Conservation (phyloP, 2,797 vertebrate genomes). For the Mus caroli region DNA sequence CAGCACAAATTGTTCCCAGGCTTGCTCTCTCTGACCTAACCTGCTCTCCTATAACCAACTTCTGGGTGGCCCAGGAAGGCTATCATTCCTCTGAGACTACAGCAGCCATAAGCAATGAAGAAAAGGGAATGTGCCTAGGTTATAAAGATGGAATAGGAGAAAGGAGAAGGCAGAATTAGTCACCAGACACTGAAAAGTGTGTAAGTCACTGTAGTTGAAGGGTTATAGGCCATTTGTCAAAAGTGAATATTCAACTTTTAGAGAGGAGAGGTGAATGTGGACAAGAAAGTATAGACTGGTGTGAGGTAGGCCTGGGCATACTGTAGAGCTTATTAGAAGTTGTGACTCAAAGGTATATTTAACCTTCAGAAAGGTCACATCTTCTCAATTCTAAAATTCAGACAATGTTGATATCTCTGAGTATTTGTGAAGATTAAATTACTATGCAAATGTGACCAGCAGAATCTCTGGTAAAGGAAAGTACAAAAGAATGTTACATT, state of each 20-base stretch:
- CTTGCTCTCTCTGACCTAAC: conserved; percentile 59
- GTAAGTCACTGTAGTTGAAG: not conserved
- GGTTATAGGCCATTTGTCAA: not conserved
- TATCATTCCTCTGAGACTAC: conserved; percentile 65
- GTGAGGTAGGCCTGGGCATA: not conserved
- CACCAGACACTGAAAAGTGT: not conserved
- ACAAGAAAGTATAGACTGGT: conserved; percentile 8
- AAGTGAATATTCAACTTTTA: conserved; percentile 27
- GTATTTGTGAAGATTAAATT: conserved; percentile 37
- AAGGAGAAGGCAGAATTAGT: conserved; percentile 23
- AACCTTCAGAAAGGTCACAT: not conserved
- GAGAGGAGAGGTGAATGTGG: not conserved
- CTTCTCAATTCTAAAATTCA: conserved; percentile 55
- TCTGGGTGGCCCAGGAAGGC: conserved; percentile 75
- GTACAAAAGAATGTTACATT: not conserved
- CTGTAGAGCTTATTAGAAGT: conserved; percentile 25
- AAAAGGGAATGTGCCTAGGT: conserved; percentile 53
- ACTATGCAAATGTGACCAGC: not conserved
- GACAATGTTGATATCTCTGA: not conserved
- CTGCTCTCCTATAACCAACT: conserved; percentile 77
- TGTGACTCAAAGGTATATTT: not conserved
- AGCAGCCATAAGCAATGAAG: conserved; percentile 61
- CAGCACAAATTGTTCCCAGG: conserved; percentile 70
- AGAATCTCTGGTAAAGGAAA: not conserved
- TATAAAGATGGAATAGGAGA: not conserved